Evolutionary conservation across 1,140 invertebrate species (phyloP), one percentile per base, ranked within the genome.

Genomic region (Aphaenogaster floridana): DNA sequence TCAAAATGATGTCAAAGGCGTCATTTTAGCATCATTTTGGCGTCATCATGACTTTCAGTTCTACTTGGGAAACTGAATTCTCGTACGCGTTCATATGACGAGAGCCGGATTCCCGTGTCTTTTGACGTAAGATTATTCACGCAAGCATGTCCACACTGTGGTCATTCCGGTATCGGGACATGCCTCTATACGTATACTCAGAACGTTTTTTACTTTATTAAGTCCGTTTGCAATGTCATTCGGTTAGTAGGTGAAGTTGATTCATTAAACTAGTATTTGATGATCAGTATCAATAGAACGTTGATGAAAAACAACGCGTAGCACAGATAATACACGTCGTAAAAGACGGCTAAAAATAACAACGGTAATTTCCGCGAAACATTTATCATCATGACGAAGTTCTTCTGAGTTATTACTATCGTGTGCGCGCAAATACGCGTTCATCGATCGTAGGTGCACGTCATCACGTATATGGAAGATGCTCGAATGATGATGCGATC

Each of bases 401-500:
- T 74, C 42, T 50, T n/a, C 28, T 21, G 36, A 6, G 34, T 74
- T 74, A 66, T 66, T 71, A 45, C 34, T 50, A 11, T 69, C 34
- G n/a, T 54, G n/a, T 28, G 36, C 13, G 17, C 45, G 39, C 21
- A 42, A 34, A 74, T 50, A 48, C 21, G 15, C 21, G 66, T 48
- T 48, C 42, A 57, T 81, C 39, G 42, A 78, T 54, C 69, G 36
- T 79, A 72, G 8, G 54, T 57, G 34, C 28, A 71, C 54, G 79
- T 85, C 39, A 77, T 48, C 48, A 54, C 66, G 87, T 72, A 66
- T 57, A 54, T 21, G 74, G 42, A 81, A 81, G 81, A 71, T 90
- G 74, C 87, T 89, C 63, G 48, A 48, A 88, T 48, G 45, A 69
- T 50, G 48, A 79, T 79, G 66, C 78, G 34, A 69, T 78, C 50